Percentiles rank a stretch among this genome's conserved stretches.
Conservation (phyloP, 2,113 vertebrate species). For the Gallinago jamesoni region DNA sequence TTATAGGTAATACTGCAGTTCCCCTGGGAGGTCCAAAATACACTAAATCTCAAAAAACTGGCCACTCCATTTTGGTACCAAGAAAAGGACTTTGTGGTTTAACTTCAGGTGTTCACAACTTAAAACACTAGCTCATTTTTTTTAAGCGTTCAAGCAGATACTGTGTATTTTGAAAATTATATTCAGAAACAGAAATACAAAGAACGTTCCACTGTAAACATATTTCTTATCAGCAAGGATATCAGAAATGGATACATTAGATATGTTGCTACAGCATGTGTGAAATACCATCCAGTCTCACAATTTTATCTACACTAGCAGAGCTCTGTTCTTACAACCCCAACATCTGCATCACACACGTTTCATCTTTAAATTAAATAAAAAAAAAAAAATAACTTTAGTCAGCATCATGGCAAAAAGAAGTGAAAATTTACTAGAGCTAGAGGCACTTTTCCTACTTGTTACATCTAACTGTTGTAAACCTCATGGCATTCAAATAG, state of each 20-base stretch:
- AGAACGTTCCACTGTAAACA: not conserved
- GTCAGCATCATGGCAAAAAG: not conserved
- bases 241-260: not conserved
- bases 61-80: not conserved
- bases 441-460: not conserved
- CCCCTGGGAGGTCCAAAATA: not conserved
- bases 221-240: not conserved
- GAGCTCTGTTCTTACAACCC: not conserved
- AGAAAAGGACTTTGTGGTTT: not conserved
- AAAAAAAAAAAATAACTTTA: not conserved
- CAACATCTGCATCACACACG: rapidly evolving
- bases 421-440: not conserved
- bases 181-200: not conserved
- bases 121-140: not conserved
- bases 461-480: rapidly evolving
- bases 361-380: not conserved
- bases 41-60: not conserved
- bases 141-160: not conserved
- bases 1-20: not conserved
- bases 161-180: rapidly evolving
- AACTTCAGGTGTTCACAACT: not conserved
- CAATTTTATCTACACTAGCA: not conserved
- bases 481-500: rapidly evolving
- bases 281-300: not conserved
- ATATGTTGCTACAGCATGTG: too few species aligned